phyloP scores from a whole-genome alignment of 2,113 vertebrate species.

The Motacilla alba region DNA sequence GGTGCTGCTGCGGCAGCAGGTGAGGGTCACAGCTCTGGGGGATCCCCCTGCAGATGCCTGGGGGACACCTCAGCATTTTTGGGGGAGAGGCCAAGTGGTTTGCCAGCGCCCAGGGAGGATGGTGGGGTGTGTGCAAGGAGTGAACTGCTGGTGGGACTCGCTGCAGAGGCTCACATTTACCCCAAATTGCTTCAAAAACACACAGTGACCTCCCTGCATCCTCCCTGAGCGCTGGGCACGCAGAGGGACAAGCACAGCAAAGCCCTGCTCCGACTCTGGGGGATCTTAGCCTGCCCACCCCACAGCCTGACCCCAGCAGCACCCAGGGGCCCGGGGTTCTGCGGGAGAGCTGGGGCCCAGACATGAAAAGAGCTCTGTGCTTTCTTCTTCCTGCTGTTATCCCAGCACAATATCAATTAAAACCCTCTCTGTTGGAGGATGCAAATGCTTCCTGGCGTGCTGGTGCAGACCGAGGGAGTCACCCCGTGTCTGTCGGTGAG shows the following conservation, averaged over 20 bases:
- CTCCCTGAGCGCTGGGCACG: rapidly evolving
- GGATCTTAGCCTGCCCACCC: not conserved
- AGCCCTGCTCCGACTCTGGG: not conserved
- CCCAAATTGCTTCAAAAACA: not conserved
- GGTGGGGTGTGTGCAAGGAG: not conserved
- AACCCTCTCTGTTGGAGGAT: not conserved
- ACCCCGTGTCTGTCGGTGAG: not conserved
- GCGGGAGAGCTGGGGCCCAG: not conserved
- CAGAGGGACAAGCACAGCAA: not conserved
- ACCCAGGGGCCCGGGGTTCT: rapidly evolving
- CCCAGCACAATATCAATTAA: not conserved
- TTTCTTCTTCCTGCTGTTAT: not conserved
- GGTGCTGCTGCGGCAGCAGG: rapidly evolving
- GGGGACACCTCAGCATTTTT: not conserved
- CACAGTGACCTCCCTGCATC: rapidly evolving
- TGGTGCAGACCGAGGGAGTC: slow-evolving; percentile 8
- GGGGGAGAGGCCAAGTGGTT: not conserved
- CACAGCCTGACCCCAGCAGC: not conserved
- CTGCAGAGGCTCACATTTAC: rapidly evolving
- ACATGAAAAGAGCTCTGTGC: not conserved
- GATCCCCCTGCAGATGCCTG: too few relatives aligned
- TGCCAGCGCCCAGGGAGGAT: rapidly evolving
- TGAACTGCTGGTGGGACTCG: not conserved
- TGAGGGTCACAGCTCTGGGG: not conserved
- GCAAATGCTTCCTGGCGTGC: slow-evolving; percentile 24